A percentile compares a stretch with the other conserved stretches of the same genome.
Evolutionary conservation across 2,888 invertebrate genomes (phyloP).

Genomic region (Tipula vernalis): DNA sequence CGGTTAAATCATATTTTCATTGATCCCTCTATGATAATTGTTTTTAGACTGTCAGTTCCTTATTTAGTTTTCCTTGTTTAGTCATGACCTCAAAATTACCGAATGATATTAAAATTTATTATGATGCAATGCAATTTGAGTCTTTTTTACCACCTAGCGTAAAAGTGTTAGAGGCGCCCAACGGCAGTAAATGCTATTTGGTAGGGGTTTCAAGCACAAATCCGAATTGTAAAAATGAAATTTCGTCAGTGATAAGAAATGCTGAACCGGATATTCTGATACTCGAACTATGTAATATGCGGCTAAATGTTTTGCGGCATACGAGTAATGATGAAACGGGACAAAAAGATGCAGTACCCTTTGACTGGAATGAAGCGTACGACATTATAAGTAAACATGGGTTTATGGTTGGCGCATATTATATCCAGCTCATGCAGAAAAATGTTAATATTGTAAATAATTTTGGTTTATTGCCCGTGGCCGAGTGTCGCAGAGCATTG

Average conservation of each 20-base stretch:
- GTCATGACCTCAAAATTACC: slow-evolving; percentile 5
- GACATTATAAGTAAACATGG: slow-evolving; percentile 55
- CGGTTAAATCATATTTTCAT: neutral
- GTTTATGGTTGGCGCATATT: slow-evolving; percentile 54
- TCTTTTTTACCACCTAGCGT: slow-evolving; percentile 43
- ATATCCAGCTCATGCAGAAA: slow-evolving; percentile 71
- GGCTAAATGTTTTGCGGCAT: slow-evolving; percentile 69
- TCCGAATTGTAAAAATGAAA: slow-evolving; percentile 81
- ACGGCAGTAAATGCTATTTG: slow-evolving; percentile 74
- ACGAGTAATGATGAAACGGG: slow-evolving; percentile 84
- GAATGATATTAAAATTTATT: slow-evolving; percentile 13
- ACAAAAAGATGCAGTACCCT: slow-evolving; percentile 35
- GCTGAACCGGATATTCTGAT: slow-evolving; percentile 61
- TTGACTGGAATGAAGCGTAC: slow-evolving; percentile 48
- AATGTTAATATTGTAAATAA: slow-evolving; percentile 84
- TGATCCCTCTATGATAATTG: neutral
- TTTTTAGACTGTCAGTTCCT: neutral
- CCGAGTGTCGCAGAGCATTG: slow-evolving; percentile 82
- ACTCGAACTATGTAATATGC: slow-evolving; percentile 76
- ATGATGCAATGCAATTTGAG: slow-evolving; percentile 19
- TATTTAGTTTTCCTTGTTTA: neutral
- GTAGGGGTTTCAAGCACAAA: slow-evolving; percentile 95
- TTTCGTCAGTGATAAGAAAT: slow-evolving; percentile 41
- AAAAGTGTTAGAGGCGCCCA: slow-evolving; percentile 52
- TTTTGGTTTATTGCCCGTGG: slow-evolving; percentile 91